Base-by-base conservation (phyloP, 2,888 invertebrate species). In the Selenia dentaria region DNA sequence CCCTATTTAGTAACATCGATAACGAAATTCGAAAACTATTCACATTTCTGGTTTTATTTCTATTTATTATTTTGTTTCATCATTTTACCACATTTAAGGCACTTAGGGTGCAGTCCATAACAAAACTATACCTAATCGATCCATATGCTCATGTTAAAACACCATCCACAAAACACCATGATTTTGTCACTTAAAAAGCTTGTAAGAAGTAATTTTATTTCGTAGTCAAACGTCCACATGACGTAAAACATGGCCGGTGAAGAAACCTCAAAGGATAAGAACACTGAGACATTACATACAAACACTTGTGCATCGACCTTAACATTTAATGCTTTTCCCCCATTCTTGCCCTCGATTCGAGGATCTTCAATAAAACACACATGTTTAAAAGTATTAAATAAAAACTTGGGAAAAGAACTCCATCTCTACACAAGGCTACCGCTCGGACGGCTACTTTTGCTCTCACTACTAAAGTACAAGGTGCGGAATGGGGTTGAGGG, bases 301-400 rank as follows among this genome's bases (percentile, higher is more conserved):
- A 47, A 13, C 27, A 40, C 32, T 33, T 39, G 29, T 13, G 39
- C n/a, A 31, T 38, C 39, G 34, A 27, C 31, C 20, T 11, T 13
- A 27, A 35, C 35, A 41, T 33, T 28, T 24, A 31, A 49, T 32
- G 46, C 43, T 51, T 53, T 48, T 41, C 44, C 40, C 27, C n/a
- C 37, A 39, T 43, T 44, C 14, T 28, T n/a, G 28, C 31, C 43
- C 28, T 28, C 46, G 48, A 44, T 57, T 28, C 46, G 48, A 44
- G 57, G 51, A 55, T 47, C 11, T 48, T 22, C 55, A 44, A 52
- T 70, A 65, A 66, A 69, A 40, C 49, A 47, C 64, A 69, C 66
- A 59, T 60, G 63, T 42, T 47, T 38, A 12, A 22, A 31, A 49
- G 56, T 63, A 55, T 64, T 64, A 67, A 62, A 66, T 64, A 67